A percentile compares a stretch with the other conserved stretches of the same genome.
These are phyloP conservation scores for Glyphotaelius pellucidus DNA, from an alignment of 2,888 invertebrate genomes.

Conservation along the genomic window DNA sequence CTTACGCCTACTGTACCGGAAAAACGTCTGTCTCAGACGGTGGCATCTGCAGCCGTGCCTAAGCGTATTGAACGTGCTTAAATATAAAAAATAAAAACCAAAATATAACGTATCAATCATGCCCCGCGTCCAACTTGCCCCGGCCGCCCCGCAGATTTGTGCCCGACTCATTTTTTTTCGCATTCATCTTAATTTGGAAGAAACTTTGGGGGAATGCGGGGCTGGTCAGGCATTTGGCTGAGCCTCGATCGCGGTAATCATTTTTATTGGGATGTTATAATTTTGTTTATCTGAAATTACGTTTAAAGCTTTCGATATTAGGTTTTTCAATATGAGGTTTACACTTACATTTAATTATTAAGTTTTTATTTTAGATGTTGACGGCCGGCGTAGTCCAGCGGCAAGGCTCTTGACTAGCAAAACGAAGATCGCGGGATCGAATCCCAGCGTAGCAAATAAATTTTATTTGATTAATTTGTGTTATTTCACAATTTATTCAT, in stretches of 20 bases:
- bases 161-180: constrained; percentile 63
- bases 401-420: too few relatives aligned
- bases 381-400: too few relatives aligned
- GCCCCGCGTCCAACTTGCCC: constrained; percentile 46
- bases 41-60: constrained; percentile 41
- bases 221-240: not conserved
- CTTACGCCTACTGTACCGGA: constrained; percentile 52
- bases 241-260: not conserved
- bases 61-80: constrained; percentile 41
- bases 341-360: not conserved
- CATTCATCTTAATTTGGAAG: constrained; percentile 65
- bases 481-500: too few relatives aligned
- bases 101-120: constrained; percentile 64
- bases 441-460: too few relatives aligned
- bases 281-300: not conserved
- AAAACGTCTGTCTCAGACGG: constrained; percentile 57
- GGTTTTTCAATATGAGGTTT: not conserved
- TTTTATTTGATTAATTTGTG: too few relatives aligned
- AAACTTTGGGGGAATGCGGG: constrained; percentile 30
- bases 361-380: too few relatives aligned
- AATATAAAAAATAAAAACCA: constrained; percentile 27
- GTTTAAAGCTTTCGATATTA: not conserved
- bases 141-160: constrained; percentile 49
- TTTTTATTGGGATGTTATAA: not conserved
- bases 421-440: too few relatives aligned